Evolutionary conservation across 2,797 vertebrate genomes (phyloP).

Genomic region (Setipinna tenuifilis): DNA sequence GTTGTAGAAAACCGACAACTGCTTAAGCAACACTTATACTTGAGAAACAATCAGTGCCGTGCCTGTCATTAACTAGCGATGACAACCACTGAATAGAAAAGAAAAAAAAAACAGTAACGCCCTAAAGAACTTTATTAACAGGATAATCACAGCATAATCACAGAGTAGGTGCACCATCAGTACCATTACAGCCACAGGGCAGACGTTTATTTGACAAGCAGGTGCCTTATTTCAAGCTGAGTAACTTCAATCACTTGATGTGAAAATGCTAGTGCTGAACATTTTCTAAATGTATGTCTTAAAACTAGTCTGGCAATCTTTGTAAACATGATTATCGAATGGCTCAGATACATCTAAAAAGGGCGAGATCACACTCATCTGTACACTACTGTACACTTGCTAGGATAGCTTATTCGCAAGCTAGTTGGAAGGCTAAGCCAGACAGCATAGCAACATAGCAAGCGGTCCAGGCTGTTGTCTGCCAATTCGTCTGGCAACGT

Average conservation of each 20-base stretch:
- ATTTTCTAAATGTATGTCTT: neutral
- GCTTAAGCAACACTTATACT: neutral
- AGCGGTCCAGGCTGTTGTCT: constrained; percentile 12
- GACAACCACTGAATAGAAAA: neutral
- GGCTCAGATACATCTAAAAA: neutral
- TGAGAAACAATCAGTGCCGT: neutral
- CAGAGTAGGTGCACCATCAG: neutral
- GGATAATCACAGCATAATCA: neutral
- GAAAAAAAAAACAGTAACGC: neutral
- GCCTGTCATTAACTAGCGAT: neutral
- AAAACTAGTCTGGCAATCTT: neutral
- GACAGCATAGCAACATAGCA: neutral
- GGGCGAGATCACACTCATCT: neutral
- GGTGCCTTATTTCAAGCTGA: neutral
- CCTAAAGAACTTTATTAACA: neutral
- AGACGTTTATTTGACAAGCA: neutral
- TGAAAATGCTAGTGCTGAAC: neutral
- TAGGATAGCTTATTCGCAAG: neutral
- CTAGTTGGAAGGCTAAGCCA: neutral
- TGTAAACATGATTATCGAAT: neutral
- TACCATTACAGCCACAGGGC: neutral
- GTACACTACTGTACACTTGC: constrained; percentile 6
- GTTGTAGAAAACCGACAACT: neutral
- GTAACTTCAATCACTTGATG: neutral
- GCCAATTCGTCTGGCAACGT: constrained; percentile 24